Base-by-base conservation (phyloP, 2,113 vertebrate genomes). In the Gasterosteus nipponicus region DNA sequence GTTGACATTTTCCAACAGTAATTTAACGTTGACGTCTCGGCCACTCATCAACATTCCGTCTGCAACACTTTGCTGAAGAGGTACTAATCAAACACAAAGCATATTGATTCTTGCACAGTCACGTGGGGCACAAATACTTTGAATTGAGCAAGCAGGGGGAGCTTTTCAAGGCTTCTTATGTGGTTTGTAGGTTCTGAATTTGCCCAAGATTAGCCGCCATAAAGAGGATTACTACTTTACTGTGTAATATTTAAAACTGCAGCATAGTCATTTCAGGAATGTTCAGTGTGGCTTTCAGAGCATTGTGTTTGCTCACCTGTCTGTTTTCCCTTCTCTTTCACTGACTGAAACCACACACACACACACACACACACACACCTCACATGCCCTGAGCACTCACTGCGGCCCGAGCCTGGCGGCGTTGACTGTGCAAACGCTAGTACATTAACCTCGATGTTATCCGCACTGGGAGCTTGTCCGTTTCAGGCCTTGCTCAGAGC, bases 281-380 rank as follows among this genome's bases (percentile, higher is more conserved):
- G 92, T 88, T 91, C 85, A 78, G 64, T 60, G n/a, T 73, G 79
- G 86, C 87, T 93, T 92, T 86, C 46, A 70, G 81, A 78, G 75
- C 54, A 65, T 79, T 83, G 81, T 92, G 91, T 93, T 94, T 93
- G 93, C 89, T 89, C 89, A 91, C 87, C 91, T 92, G 87, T 92
- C 90, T 78, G 73, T 79, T 84, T 89, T 89, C 74, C 64, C 80
- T 75, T 79, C 66, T 83, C 75, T 78, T 83, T 84, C 54, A 18
- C 44, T 59, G 73, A 85, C 54, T 75, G 69, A 85, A 80, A 77
- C 54, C 85, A 38, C 35, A 38, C 35, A 38, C 35, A 38, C 35
- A 38, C 35, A 38, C 35, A 38, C 35, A 38, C 35, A 38, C 35
- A 38, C 35, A 60, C 60, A 62, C 41, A 67, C 61, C 56, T 66